phyloP scores from a whole-genome alignment of 2,113 vertebrate species.

The Nannobrachium achirus region DNA sequence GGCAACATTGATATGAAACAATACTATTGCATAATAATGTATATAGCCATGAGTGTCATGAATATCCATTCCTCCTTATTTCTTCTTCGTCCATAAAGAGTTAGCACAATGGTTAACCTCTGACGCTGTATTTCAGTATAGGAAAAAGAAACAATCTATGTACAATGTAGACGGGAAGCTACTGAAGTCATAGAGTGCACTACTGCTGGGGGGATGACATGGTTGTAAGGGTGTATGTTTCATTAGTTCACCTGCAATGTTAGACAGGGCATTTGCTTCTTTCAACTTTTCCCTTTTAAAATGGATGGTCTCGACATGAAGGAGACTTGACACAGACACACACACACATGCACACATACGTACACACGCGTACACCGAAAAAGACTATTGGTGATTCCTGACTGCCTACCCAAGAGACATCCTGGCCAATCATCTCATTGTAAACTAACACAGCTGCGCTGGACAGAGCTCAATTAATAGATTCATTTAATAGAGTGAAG shows the following conservation, averaged over 20 bases:
- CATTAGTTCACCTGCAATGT: constrained; percentile 16
- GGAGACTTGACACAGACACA: constrained; percentile 2
- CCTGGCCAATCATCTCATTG: constrained; percentile 13
- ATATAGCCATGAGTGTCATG: constrained; percentile 71
- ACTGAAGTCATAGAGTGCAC: constrained; percentile 28
- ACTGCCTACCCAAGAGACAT: constrained; percentile 5
- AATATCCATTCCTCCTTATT: constrained; percentile 52
- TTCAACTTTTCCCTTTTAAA: constrained; percentile 38
- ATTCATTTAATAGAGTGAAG: constrained; percentile 36
- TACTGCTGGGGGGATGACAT: constrained; percentile 42
- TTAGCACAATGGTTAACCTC: constrained; percentile 53
- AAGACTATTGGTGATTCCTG: constrained; percentile 1
- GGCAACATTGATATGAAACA: constrained; percentile 66
- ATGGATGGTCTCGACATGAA: constrained; percentile 15
- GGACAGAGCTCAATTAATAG: constrained; percentile 26
- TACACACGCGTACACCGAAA: constrained; percentile 14
- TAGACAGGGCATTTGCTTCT: constrained; percentile 34
- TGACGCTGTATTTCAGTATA: constrained; percentile 56
- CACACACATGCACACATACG: too few relatives aligned
- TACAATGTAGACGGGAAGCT: constrained; percentile 40
- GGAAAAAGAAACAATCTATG: constrained; percentile 35
- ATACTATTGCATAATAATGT: constrained; percentile 69
- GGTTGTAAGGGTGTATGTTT: constrained; percentile 26
- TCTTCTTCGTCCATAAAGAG: constrained; percentile 51
- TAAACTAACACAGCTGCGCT: constrained; percentile 57